Evolutionary conservation across 2,888 invertebrate species (phyloP), one percentile per base, ranked within the genome.

Genomic region (Cephonodes hylas): DNA sequence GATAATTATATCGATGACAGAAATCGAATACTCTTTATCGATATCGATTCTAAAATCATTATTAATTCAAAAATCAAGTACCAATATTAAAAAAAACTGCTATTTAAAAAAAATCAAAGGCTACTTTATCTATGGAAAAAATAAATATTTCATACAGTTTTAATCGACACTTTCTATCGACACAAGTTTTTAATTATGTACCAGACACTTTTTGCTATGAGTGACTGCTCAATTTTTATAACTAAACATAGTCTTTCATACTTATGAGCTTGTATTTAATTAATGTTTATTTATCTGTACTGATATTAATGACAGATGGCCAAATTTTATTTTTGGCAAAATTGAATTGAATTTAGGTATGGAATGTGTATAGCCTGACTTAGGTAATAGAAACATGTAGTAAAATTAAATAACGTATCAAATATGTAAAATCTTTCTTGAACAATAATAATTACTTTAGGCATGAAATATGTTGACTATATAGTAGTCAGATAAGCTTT

Each of bases 221-320:
- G 53, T 53, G 53, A 31, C 53, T 53, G 53, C 53, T 53, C 53
- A 53, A 53, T 53, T 31, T 53, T 31, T 27, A 53, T 27, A 15
- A 27, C 7, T 18, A 48, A 25, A 7, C n/a, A 25, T 15, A 25
- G 48, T 31, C 18, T 18, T 31, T 27, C 10, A 53, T 18, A 18
- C 38, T 53, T 18, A 15, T 7, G 27, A 53, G 25, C 27, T n/a
- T 48, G 15, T 53, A 53, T 53, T 53, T 18, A 18, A 31, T 18
- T 31, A 3, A 22, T 31, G 20, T 3, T 31, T 53, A 53, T 53
- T 53, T 53, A 53, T 31, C 18, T 53, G 31, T 18, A 1, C 18
- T 27, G 15, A 18, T 18, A 10, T 10, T 31, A 53, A 18, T 53
- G 7, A 48, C 15, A 7, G 27, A 53, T 31, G 27, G 31, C 53